phyloP scores from a whole-genome alignment of 30 jellyfish, hydroid and myxozoan species.

The Euphysa ruthae region DNA sequence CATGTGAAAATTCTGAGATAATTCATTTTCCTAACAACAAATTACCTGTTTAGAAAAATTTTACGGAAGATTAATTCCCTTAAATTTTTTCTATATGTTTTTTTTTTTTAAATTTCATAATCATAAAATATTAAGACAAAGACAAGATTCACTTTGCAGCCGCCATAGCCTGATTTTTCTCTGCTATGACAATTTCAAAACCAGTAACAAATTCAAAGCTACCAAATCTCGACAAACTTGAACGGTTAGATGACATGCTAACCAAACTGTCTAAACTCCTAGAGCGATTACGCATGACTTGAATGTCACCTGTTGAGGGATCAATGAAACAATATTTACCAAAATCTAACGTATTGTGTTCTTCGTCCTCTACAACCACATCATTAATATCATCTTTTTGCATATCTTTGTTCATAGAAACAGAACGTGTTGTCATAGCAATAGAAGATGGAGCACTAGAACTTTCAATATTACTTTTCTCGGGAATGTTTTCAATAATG shows the following conservation, averaged over 20 bases:
- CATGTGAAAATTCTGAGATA: no score
- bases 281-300: constrained; percentile 58
- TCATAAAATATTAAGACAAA: no score
- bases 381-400: constrained; percentile 9
- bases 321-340: constrained; percentile 77
- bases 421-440: not conserved
- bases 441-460: not conserved
- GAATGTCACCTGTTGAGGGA: constrained; percentile 75
- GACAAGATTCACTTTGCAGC: no score
- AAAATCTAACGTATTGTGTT: constrained; percentile 50
- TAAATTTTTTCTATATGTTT: no score
- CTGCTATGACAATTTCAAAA: constrained; percentile 78
- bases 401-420: not conserved
- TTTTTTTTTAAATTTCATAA: no score
- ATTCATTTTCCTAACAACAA: no score
- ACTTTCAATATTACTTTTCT: not conserved
- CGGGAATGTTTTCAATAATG: constrained; percentile 32
- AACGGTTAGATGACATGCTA: constrained; percentile 56
- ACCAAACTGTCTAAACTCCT: constrained; percentile 87
- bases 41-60: no score
- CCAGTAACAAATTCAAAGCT: constrained; percentile 92
- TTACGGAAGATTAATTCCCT: no score
- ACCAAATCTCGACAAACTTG: constrained; percentile 71
- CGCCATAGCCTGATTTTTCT: constrained; percentile 76
- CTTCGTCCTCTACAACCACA: constrained; percentile 29